These are phyloP conservation scores for Bubo bubo DNA, from an alignment of 2,113 vertebrate species.

Conservation along the genomic window DNA sequence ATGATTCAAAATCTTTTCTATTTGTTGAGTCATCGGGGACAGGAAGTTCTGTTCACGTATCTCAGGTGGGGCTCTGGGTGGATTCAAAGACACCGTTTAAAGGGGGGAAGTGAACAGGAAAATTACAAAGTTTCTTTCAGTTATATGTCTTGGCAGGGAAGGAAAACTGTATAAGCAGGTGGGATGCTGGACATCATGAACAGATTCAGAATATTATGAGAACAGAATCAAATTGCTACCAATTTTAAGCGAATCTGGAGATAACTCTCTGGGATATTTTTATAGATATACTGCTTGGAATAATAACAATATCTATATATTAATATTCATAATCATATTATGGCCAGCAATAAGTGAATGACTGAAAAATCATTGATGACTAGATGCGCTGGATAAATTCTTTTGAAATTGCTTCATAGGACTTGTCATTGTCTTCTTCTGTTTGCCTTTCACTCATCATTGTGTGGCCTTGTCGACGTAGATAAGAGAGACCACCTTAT, in stretches of 20 bases:
- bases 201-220: neutral
- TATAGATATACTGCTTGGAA: neutral
- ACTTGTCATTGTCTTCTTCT: neutral
- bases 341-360: neutral
- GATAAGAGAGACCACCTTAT: neutral
- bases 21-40: neutral
- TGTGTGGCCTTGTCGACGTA: neutral
- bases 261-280: neutral
- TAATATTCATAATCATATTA: neutral
- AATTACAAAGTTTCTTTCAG: neutral
- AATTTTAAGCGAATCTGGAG: neutral
- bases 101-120: neutral
- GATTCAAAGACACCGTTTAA: neutral
- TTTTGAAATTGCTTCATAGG: neutral
- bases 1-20: neutral
- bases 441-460: neutral
- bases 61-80: neutral
- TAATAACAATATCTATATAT: neutral
- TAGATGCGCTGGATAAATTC: neutral
- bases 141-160: neutral
- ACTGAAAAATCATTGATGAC: neutral
- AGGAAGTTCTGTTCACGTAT: neutral
- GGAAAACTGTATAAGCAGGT: neutral
- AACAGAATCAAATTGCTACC: neutral
- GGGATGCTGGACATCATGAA: neutral